A percentile compares a stretch with the other conserved stretches of the same genome.
These are phyloP conservation scores for Monopis laevigella DNA, from an alignment of 2,888 invertebrate species.

Conservation along the genomic window DNA sequence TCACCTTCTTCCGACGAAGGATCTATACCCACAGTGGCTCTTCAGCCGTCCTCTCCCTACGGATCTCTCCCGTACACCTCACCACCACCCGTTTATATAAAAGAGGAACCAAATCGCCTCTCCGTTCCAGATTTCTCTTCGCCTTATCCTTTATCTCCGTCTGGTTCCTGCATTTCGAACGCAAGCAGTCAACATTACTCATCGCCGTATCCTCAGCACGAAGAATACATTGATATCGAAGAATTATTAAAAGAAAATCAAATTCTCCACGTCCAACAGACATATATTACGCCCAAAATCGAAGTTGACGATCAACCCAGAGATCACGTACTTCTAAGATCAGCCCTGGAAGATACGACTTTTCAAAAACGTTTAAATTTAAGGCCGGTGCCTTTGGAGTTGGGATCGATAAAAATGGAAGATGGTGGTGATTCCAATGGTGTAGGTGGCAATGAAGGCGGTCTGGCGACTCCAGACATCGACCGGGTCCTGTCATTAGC, in stretches of 20 bases:
- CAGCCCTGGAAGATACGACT: constrained; percentile 84
- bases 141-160: constrained; percentile 66
- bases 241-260: constrained; percentile 68
- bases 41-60: constrained; percentile 67
- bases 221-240: constrained; percentile 70
- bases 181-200: constrained; percentile 63
- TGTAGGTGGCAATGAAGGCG: constrained; percentile 52
- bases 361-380: constrained; percentile 87
- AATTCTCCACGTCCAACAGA: constrained; percentile 52
- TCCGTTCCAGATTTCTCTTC: constrained; percentile 58
- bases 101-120: constrained; percentile 64
- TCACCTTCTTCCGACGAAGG: constrained; percentile 65
- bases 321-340: constrained; percentile 80
- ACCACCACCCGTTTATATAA: constrained; percentile 41
- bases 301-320: constrained; percentile 62
- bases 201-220: constrained; percentile 66
- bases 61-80: constrained; percentile 46
- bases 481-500: constrained; percentile 86
- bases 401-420: constrained; percentile 74
- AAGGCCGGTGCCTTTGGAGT: constrained; percentile 77
- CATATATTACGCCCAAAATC: constrained; percentile 61
- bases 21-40: constrained; percentile 63
- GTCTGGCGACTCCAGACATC: constrained; percentile 77
- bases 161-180: constrained; percentile 65
- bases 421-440: constrained; percentile 66